Percentiles rank a stretch among this genome's conserved stretches.
Evolutionary conservation across 1,140 invertebrate species (phyloP).

Genomic region (Periplaneta americana): DNA sequence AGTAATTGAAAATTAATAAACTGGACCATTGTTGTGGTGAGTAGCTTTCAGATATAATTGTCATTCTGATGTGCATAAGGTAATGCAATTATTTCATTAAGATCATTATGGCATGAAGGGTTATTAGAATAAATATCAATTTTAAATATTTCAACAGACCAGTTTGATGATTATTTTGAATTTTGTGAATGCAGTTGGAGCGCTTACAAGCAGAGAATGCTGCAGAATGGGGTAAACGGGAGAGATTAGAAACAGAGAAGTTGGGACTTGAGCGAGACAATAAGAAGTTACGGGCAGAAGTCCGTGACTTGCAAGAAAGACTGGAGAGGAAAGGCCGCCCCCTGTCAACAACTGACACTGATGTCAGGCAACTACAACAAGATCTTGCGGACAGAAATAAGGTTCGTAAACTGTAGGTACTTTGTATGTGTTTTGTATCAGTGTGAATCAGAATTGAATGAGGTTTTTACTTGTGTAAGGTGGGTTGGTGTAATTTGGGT

Average conservation of each 20-base stretch:
- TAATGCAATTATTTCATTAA: too few relatives aligned
- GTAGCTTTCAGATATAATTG: too few relatives aligned
- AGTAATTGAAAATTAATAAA: too few relatives aligned
- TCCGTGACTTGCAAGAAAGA: slow-evolving; percentile 76
- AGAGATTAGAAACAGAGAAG: slow-evolving; percentile 85
- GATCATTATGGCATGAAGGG: too few relatives aligned
- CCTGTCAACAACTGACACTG: slow-evolving; percentile 54
- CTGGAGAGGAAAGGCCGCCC: slow-evolving; percentile 60
- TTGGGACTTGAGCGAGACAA: slow-evolving; percentile 81
- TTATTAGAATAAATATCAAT: too few relatives aligned
- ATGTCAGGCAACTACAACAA: slow-evolving; percentile 64
- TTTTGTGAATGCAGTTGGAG: slow-evolving; percentile 54
- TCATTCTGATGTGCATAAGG: too few relatives aligned
- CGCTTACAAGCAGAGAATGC: slow-evolving; percentile 87
- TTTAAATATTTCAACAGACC: too few relatives aligned
- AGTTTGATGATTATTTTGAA: not conserved
- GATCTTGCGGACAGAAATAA: slow-evolving; percentile 69
- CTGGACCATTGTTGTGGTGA: too few relatives aligned
- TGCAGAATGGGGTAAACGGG: slow-evolving; percentile 85
- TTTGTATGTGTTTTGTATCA: too few relatives aligned
- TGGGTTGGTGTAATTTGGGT: too few relatives aligned
- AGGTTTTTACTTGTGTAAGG: too few relatives aligned
- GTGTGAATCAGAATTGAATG: too few relatives aligned
- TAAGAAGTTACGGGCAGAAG: slow-evolving; percentile 76
- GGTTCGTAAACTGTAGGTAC: slow-evolving; percentile 42